A percentile compares a stretch with the other conserved stretches of the same genome.
These are phyloP conservation scores for Papilio gigon DNA, from an alignment of 2,888 invertebrate genomes.

Conservation along the genomic window DNA sequence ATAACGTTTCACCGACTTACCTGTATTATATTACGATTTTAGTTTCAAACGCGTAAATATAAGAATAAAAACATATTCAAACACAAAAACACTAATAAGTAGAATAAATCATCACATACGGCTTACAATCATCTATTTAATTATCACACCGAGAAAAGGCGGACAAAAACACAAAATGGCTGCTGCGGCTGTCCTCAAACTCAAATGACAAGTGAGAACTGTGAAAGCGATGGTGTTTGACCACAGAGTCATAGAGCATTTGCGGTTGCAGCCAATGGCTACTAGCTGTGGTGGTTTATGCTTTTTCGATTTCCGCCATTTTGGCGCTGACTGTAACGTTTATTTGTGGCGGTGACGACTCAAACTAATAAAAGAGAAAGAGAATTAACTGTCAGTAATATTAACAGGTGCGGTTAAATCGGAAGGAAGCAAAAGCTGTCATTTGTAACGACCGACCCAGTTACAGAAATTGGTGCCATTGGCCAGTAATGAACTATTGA, in stretches of 20 bases:
- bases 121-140: conserved; percentile 38
- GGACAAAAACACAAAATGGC: conserved; percentile 46
- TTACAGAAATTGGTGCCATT: no score
- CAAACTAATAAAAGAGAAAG: no score
- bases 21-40: conserved; percentile 43
- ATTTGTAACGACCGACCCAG: no score
- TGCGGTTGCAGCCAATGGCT: not conserved
- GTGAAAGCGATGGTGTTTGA: not conserved
- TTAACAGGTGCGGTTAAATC: no score
- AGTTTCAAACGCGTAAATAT: conserved; percentile 34
- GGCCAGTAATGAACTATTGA: no score
- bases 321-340: no score
- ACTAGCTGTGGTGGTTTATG: no score
- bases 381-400: no score
- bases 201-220: not conserved
- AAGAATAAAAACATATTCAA: conserved; percentile 29
- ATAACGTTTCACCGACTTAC: conserved; percentile 42
- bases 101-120: conserved; percentile 40
- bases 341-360: no score
- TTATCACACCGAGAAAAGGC: conserved; percentile 31
- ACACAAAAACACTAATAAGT: conserved; percentile 43
- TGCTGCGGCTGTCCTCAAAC: conserved; percentile 29
- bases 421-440: no score
- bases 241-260: conserved; percentile 3
- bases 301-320: no score